These are phyloP conservation scores for Meloidogyne floridensis DNA, from an alignment of 1,140 invertebrate species.

Conservation along the genomic window DNA sequence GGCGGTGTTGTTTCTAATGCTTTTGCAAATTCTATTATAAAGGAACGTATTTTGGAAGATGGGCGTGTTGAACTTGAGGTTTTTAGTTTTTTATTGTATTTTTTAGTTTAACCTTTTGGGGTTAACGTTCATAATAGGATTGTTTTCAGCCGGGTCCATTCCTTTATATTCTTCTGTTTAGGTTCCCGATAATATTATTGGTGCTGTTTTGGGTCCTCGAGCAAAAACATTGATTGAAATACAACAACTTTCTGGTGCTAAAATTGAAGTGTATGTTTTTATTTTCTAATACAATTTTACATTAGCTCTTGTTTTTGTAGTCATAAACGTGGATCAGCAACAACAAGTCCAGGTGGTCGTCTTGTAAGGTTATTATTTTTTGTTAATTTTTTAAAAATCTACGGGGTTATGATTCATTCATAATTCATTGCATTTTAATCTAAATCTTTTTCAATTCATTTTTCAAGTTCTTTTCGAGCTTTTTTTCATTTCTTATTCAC, in stretches of 20 bases:
- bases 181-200: conserved; percentile 82
- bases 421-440: not conserved
- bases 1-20: conserved; percentile 20
- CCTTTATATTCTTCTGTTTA: not conserved
- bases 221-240: conserved; percentile 93
- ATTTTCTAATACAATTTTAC: not conserved
- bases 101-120: no score
- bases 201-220: conserved; percentile 91
- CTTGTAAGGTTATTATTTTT: conserved; percentile 76
- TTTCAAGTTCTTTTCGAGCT: conserved; percentile 20
- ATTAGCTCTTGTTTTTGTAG: not conserved
- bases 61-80: conserved; percentile 69
- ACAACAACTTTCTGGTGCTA: conserved; percentile 90
- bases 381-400: not conserved
- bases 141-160: no score
- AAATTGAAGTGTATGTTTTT: conserved; percentile 79
- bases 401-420: not conserved
- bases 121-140: no score
- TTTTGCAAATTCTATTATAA: conserved; percentile 53
- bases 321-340: conserved; percentile 94
- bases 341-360: conserved; percentile 90
- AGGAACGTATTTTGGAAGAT: conserved; percentile 43
- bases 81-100: conserved; percentile 24
- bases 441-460: not conserved
- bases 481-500: conserved; percentile 39